phyloP scores from a whole-genome alignment of 2,888 invertebrate species.

The Hyposoter dolosus region DNA sequence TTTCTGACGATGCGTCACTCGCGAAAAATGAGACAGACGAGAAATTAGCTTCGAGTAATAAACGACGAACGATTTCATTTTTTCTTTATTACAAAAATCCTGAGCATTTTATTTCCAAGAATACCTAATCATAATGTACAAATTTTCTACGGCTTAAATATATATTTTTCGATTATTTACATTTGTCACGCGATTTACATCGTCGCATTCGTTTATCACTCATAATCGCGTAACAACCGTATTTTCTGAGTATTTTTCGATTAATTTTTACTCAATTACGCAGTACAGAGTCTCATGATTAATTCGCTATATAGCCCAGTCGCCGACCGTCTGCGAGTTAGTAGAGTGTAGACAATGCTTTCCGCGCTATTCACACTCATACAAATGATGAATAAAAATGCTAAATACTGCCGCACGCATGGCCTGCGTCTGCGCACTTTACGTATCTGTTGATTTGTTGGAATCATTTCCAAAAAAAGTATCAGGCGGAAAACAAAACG shows the following conservation, averaged over 20 bases:
- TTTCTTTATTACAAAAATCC: background rate
- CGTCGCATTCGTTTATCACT: background rate
- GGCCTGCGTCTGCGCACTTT: background rate
- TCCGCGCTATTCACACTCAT: background rate
- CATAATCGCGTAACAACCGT: background rate
- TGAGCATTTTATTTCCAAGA: background rate
- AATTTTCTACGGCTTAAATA: background rate
- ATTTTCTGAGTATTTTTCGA: background rate
- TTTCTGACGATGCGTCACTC: slow-evolving; percentile 11
- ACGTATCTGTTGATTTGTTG: background rate
- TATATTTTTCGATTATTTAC: background rate
- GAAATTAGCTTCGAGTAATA: slow-evolving; percentile 39
- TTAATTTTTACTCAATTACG: background rate
- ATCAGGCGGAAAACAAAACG: background rate
- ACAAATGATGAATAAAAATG: background rate
- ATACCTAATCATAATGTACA: background rate
- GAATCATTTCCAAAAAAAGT: background rate
- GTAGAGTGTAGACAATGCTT: background rate
- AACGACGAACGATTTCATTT: background rate
- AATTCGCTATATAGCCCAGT: background rate
- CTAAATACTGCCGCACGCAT: background rate
- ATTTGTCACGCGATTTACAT: background rate
- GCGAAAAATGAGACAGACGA: slow-evolving; percentile 32
- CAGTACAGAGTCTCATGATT: slow-evolving; percentile 7
- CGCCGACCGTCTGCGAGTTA: background rate